phyloP scores from a whole-genome alignment of 2,113 vertebrate species.

The Diadophis punctatus region DNA sequence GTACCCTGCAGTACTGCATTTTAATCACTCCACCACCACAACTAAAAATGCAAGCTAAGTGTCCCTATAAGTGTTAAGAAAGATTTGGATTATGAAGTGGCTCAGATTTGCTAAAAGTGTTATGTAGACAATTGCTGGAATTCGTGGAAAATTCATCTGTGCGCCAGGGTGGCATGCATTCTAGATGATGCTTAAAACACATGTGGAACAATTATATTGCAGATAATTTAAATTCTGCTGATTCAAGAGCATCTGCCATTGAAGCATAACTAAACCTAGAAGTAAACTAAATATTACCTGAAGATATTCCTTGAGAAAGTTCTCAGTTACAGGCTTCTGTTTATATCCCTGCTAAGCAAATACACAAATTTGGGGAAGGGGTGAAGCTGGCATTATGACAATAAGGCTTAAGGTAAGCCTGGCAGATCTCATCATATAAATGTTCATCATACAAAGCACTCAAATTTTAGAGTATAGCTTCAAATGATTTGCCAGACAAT shows the following conservation, averaged over 20 bases:
- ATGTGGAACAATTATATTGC: background rate
- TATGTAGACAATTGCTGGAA: background rate
- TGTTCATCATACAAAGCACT: background rate
- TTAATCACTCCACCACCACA: background rate
- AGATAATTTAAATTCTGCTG: background rate
- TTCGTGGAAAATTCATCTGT: background rate
- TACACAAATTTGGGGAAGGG: background rate
- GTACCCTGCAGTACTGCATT: no score
- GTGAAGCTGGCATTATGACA: background rate
- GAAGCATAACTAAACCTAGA: background rate
- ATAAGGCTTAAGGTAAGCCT: background rate
- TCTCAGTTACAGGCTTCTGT: background rate
- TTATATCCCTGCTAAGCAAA: background rate
- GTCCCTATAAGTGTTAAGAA: background rate
- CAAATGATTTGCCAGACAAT: background rate
- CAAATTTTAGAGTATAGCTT: background rate
- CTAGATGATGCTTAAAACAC: background rate
- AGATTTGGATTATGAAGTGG: background rate
- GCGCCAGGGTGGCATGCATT: background rate
- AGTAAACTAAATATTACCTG: background rate
- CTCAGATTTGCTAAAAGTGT: background rate
- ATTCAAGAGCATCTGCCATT: background rate
- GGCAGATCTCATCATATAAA: background rate
- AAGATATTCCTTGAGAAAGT: background rate
- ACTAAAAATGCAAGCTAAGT: background rate